Conservation (phyloP, 2,113 vertebrate species). For the Marmota monax region DNA sequence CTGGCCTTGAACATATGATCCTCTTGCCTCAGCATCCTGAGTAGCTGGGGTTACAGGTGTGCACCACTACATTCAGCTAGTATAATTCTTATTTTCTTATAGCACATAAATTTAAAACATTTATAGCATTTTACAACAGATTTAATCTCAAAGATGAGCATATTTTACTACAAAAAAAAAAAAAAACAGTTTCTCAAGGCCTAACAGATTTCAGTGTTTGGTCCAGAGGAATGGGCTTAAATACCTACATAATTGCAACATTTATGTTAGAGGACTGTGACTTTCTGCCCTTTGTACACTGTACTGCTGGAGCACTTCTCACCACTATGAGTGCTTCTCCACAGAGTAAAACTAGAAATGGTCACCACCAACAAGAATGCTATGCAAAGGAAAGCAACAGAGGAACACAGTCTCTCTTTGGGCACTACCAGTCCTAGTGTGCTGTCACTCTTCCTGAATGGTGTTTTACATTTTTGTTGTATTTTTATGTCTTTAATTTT, state of each 20-base stretch:
- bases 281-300: not conserved
- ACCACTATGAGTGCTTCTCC: not conserved
- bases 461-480: too few relatives aligned
- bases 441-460: not conserved
- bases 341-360: not conserved
- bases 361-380: not conserved
- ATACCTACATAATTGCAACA: not conserved
- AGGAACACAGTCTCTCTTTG: too few relatives aligned
- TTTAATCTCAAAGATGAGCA: conserved; percentile 11
- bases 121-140: conserved; percentile 28
- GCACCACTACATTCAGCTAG: not conserved
- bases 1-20: too few relatives aligned
- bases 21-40: too few relatives aligned
- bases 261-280: not conserved
- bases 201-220: conserved; percentile 3
- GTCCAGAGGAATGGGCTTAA: not conserved
- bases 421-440: not conserved
- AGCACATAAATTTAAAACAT: not conserved
- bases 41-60: too few relatives aligned
- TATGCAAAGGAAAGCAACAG: not conserved
- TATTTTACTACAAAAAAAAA: not conserved
- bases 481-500: too few relatives aligned
- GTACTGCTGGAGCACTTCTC: not conserved
- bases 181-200: not conserved
- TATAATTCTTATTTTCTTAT: not conserved